Evolutionary conservation across 2,888 invertebrate genomes (phyloP).

Genomic region (Boloria selene): DNA sequence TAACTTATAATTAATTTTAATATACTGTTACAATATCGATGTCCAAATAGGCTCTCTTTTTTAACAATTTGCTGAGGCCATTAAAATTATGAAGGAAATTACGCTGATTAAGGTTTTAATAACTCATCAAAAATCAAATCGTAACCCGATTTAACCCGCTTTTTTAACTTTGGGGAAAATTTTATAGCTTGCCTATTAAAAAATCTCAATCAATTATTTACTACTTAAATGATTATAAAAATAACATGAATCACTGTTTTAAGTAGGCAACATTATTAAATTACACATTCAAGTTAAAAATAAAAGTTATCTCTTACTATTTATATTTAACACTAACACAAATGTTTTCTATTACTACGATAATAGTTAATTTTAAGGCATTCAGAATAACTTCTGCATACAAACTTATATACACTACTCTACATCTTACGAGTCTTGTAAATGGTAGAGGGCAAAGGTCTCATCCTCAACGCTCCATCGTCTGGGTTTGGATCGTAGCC

Average conservation of each 20-base stretch:
- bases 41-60: constrained; percentile 15
- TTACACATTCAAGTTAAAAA: too few relatives aligned
- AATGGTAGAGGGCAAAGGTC: constrained; percentile 18
- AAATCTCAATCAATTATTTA: too few relatives aligned
- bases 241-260: not conserved
- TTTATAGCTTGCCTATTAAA: too few relatives aligned
- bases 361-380: too few relatives aligned
- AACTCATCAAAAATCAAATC: constrained; percentile 21
- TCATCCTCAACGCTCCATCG: constrained; percentile 14
- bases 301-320: not conserved
- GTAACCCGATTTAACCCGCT: not conserved
- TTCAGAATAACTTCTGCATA: too few relatives aligned
- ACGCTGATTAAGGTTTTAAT: constrained; percentile 16
- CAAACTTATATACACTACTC: not conserved
- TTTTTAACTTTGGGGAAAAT: not conserved
- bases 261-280: not conserved
- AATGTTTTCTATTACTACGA: too few relatives aligned
- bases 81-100: constrained; percentile 14
- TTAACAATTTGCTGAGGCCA: constrained; percentile 9
- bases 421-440: constrained; percentile 3
- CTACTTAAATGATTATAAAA: too few relatives aligned
- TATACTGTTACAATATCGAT: not conserved
- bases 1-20: not conserved
- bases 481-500: constrained; percentile 27
- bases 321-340: not conserved